Base-by-base conservation (phyloP, 2,113 vertebrate genomes). In the Oryzias melastigma region DNA sequence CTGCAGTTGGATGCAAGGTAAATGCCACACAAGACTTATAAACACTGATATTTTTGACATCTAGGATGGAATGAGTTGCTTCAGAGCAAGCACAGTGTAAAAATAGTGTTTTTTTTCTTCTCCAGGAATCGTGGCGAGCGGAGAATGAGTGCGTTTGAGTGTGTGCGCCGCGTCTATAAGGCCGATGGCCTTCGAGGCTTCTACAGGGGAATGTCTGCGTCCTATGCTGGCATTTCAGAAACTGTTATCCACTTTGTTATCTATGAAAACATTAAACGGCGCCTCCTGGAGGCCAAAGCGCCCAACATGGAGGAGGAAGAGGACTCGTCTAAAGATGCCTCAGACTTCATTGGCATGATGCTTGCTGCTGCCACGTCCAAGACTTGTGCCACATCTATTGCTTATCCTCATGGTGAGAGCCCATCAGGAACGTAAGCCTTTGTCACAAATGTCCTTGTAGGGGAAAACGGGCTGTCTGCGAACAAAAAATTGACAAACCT, bases 221-320 rank as follows among this genome's bases (percentile, higher is more conserved):
- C 97, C 17, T 99, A 99, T 0, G 97, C 96, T 6, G 97, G 97
- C 78, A 99, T 99, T 88, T 98, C 97, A 73, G 97, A 99, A 92
- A 99, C 97, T 90, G 96, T 99, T 78, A 96, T 99, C 89, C 96
- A 99, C 82, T 99, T 99, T 87, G 95, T 98, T 91, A 99, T 99
- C 90, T 99, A 99, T 88, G 97, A 99, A 88, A 96, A 92, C 89
- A 98, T 99, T 92, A 99, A 99, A 74, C 93, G 94, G 48, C 95
- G 90, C 65, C 87, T 99, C 5, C 71, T 95, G 81, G 95, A 95
- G 82, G 87, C 87, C 82, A 98, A 98, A 83, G 88, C 92, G 62
- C 78, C 92, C 77, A 88, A 89, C 57, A 90, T 96, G 91, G 93
- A 95, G 27, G 92, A 82, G 49, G 95, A 95, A n/a, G 95, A 97